A percentile compares a stretch with the other conserved stretches of the same genome.
Conservation (phyloP, 2,888 invertebrate genomes). For the Leptinotarsa juncta region DNA sequence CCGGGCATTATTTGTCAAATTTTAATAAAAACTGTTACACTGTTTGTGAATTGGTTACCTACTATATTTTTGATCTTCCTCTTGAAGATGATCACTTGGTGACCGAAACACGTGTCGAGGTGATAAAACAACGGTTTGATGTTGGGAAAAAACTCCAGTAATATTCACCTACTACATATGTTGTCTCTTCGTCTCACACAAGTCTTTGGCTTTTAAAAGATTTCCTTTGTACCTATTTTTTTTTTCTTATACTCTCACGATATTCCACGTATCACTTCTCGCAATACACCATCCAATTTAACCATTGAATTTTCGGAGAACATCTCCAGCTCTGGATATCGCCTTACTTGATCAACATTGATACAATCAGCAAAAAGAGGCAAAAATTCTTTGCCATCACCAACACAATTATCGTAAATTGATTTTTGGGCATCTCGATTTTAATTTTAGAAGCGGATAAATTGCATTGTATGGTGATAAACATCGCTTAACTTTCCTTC, state of each 20-base stretch:
- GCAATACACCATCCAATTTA: conserved; percentile 22
- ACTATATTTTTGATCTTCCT: no score
- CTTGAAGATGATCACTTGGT: no score
- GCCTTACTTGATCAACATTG: conserved; percentile 49
- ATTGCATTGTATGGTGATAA: conserved; percentile 26
- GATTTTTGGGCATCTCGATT: conserved; percentile 60
- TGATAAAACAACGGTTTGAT: no score
- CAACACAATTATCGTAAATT: conserved; percentile 61
- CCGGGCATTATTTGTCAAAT: no score
- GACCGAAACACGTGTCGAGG: no score
- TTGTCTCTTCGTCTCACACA: no score
- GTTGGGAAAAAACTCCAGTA: no score
- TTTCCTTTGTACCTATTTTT: no score
- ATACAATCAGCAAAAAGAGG: conserved; percentile 48
- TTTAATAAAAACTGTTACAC: no score
- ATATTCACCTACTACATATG: no score
- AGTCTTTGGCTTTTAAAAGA: no score
- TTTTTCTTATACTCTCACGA: neutral
- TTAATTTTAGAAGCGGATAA: conserved; percentile 55
- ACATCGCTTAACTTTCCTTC: conserved; percentile 19
- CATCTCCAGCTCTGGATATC: conserved; percentile 49
- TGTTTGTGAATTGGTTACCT: no score
- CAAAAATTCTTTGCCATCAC: conserved; percentile 51
- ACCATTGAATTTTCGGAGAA: conserved; percentile 50
- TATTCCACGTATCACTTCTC: neutral